phyloP scores from a whole-genome alignment of 2,888 invertebrate species.

The Nomada ruficornis region DNA sequence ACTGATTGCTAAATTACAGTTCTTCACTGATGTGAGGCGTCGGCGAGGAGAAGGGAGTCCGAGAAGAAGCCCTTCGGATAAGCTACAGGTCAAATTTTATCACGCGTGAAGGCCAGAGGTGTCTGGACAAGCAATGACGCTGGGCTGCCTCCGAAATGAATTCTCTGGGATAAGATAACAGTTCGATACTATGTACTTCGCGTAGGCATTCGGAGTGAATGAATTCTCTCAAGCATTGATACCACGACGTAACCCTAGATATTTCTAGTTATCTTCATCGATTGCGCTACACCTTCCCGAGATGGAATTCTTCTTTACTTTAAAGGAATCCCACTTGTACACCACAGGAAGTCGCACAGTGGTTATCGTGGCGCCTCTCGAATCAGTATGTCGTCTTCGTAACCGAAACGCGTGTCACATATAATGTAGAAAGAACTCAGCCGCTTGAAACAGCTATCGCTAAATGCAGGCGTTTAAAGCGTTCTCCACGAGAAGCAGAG shows the following conservation, averaged over 20 bases:
- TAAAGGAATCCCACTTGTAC: background rate
- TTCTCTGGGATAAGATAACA: constrained; percentile 52
- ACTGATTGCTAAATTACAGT: no score
- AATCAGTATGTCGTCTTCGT: background rate
- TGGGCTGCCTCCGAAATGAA: constrained; percentile 1
- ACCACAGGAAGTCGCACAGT: background rate
- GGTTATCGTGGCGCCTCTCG: background rate
- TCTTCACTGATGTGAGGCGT: no score
- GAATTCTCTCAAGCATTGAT: constrained; percentile 26
- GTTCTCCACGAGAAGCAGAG: background rate
- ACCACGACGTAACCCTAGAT: constrained; percentile 27
- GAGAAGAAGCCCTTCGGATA: background rate
- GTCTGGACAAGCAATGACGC: constrained; percentile 11
- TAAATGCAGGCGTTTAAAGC: constrained; percentile 15
- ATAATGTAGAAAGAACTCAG: background rate
- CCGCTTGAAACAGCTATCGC: background rate
- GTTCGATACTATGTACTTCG: constrained; percentile 13
- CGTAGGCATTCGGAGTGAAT: constrained; percentile 15
- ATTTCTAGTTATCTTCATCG: constrained; percentile 36
- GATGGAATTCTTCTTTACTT: background rate
- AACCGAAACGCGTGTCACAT: background rate
- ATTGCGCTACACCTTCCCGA: constrained; percentile 2
- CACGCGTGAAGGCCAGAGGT: constrained; percentile 1
- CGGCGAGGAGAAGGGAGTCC: background rate
- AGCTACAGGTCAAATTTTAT: constrained; percentile 17